Percentiles rank a stretch among this genome's conserved stretches.
Evolutionary conservation across 2,888 invertebrate genomes (phyloP).

Genomic region (Nasonia oneida): DNA sequence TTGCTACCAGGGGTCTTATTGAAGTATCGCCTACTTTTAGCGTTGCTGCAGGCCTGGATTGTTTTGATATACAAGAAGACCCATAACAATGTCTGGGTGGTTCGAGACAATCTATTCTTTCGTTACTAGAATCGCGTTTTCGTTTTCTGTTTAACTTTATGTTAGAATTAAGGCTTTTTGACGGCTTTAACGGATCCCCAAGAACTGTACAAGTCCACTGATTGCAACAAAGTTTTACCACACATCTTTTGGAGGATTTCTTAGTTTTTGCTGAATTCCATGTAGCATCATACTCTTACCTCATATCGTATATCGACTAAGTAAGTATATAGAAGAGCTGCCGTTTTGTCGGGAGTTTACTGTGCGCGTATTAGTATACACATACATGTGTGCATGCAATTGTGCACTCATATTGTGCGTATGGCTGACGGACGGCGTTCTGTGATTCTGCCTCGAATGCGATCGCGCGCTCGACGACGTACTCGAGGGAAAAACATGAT

Average conservation of each 20-base stretch:
- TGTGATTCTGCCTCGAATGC: constrained; percentile 45
- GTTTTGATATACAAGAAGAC: constrained; percentile 88
- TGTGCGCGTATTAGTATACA: neutral
- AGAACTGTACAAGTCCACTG: constrained; percentile 79
- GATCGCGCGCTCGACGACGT: constrained; percentile 4
- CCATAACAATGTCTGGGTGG: constrained; percentile 93
- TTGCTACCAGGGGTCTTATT: constrained; percentile 85
- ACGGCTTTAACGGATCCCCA: constrained; percentile 75
- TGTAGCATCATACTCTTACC: too few species aligned
- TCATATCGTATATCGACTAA: too few species aligned
- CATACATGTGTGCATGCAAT: neutral
- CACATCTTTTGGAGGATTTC: too few species aligned
- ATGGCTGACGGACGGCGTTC: neutral
- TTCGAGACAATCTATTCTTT: constrained; percentile 75
- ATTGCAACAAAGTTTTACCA: constrained; percentile 79
- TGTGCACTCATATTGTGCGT: neutral
- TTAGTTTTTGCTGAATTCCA: too few species aligned
- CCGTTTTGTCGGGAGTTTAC: neutral
- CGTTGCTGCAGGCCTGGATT: constrained; percentile 81
- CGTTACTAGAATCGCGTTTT: constrained; percentile 75
- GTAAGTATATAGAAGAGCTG: neutral
- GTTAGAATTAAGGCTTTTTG: constrained; percentile 73
- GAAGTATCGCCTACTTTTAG: too few species aligned
- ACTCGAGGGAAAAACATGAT: constrained; percentile 17
- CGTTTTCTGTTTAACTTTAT: constrained; percentile 74